phyloP scores from a whole-genome alignment of 2,113 vertebrate genomes.

The Neolamprologus cancellatus region DNA sequence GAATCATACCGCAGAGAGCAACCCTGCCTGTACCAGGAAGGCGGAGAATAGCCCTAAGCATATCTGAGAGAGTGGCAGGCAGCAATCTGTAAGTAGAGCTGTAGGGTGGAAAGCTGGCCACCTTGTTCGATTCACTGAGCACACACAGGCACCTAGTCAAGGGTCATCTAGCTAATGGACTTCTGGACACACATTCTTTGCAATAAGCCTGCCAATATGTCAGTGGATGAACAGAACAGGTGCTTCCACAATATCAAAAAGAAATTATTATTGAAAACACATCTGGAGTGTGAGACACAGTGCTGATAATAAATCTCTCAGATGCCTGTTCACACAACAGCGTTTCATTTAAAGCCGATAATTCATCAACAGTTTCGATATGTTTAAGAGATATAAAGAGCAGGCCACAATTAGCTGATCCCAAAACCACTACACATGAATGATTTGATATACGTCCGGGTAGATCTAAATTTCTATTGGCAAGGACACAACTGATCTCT shows the following conservation, averaged over 20 bases:
- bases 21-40: conserved; percentile 23
- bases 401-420: background rate
- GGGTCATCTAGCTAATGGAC: conserved; percentile 58
- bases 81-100: conserved; percentile 56
- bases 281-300: background rate
- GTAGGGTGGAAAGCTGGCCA: conserved; percentile 28
- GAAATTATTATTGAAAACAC: background rate
- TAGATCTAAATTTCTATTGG: conserved; percentile 50
- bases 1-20: conserved; percentile 57
- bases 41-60: conserved; percentile 37
- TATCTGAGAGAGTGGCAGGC: conserved; percentile 53
- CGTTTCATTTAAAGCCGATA: background rate
- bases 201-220: conserved; percentile 16
- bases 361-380: background rate
- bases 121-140: conserved; percentile 52
- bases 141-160: conserved; percentile 37
- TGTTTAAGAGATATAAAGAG: background rate
- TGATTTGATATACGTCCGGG: conserved; percentile 1
- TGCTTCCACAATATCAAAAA: conserved; percentile 12
- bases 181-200: conserved; percentile 22
- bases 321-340: background rate
- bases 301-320: background rate
- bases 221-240: background rate
- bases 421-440: background rate
- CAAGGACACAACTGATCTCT: conserved; percentile 49